Evolutionary conservation across 2,888 invertebrate species (phyloP).

Genomic region (Synergus japonicus): DNA sequence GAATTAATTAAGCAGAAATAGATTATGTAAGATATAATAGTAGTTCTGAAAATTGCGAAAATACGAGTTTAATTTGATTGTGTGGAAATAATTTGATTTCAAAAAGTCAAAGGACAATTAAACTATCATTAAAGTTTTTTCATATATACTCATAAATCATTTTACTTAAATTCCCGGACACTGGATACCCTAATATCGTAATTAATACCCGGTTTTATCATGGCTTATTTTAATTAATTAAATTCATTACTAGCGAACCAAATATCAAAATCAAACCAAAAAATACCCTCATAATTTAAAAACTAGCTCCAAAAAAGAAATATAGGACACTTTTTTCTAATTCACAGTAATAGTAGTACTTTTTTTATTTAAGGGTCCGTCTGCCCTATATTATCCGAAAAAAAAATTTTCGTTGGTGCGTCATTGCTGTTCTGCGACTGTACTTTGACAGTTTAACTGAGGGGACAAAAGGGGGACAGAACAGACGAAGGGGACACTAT

Average conservation of each 20-base stretch:
- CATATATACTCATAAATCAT: background rate
- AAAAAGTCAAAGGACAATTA: background rate
- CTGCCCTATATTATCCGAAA: background rate
- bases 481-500: slow-evolving; percentile 7
- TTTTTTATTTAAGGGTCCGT: background rate
- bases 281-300: background rate
- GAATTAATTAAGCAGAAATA: background rate
- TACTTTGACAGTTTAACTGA: slow-evolving; percentile 26
- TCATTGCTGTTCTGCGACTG: background rate
- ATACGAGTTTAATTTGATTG: background rate
- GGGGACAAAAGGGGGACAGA: background rate
- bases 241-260: background rate
- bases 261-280: background rate
- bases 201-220: too few relatives aligned
- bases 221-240: background rate
- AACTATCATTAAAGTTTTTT: background rate
- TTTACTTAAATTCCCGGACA: too few relatives aligned
- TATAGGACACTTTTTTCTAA: background rate
- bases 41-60: background rate
- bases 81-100: background rate
- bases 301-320: background rate
- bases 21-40: background rate
- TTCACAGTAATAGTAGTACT: background rate
- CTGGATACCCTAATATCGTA: too few relatives aligned
- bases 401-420: slow-evolving; percentile 4